These are phyloP conservation scores for Todiramphus saurophagus DNA, from an alignment of 2,113 vertebrate species.

Conservation along the genomic window DNA sequence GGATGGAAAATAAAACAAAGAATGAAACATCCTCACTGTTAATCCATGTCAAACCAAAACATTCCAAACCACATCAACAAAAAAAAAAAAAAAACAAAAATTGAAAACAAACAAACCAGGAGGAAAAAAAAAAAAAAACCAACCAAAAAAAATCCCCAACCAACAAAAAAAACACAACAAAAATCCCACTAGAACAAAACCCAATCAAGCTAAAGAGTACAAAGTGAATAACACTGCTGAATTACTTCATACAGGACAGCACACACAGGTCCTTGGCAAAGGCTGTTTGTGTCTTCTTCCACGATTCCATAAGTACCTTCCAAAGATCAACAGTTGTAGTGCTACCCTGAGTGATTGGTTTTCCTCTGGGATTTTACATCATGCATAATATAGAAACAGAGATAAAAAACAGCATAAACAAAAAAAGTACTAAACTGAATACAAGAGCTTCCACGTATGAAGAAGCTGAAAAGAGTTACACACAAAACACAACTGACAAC, in stretches of 20 bases:
- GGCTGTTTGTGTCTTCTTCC: neutral
- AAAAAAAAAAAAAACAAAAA: too few relatives aligned
- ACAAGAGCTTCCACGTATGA: neutral
- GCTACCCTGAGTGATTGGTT: neutral
- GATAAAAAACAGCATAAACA: neutral
- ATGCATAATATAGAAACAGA: neutral
- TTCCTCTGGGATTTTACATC: neutral
- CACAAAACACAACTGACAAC: neutral
- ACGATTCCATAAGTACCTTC: neutral
- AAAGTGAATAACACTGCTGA: neutral
- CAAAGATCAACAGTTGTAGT: accelerated
- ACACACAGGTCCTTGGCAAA: neutral
- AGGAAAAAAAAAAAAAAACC: too few relatives aligned
- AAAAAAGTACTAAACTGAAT: neutral
- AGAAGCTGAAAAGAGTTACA: neutral
- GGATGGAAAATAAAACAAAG: neutral
- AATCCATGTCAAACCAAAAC: neutral
- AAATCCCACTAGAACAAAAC: too few relatives aligned
- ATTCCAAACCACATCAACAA: neutral
- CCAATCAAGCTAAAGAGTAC: neutral
- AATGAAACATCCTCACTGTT: neutral
- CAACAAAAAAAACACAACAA: too few relatives aligned
- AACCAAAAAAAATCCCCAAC: too few relatives aligned
- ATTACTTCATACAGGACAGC: neutral
- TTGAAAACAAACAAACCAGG: too few relatives aligned